Base-by-base conservation (phyloP, 2,113 vertebrate species). In the Brienomyrus longianalis region DNA sequence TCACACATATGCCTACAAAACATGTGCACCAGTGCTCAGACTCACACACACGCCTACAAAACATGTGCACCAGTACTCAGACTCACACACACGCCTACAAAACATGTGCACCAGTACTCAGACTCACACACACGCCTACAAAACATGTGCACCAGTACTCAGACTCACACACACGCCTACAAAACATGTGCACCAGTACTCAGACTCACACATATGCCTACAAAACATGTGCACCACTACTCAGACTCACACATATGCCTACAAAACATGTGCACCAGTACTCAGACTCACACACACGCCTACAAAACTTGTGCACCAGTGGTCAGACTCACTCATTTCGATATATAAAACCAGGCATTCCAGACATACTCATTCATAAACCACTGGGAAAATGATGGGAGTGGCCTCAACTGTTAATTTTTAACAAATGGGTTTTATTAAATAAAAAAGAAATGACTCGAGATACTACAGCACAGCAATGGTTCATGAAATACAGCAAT, bases 401-500 rank as follows among this genome's bases (percentile, higher is more conserved):
- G 19, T 35, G 48, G n/a, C 19, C 85, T 35, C 7, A 54, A 56
- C 15, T 27, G 84, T 39, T 66, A 59, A 62, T n/a, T 88, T 62
- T 88, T 17, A 47, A 88, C 48, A 86, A 86, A 52, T 62, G 87
- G 31, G 17, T 88, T 62, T 66, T 35, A 35, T 88, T 45, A 88
- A 88, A 88, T 10, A 3, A 19, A 52, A 52, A 51, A 52, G 52
- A 52, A 48, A 47, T 9, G 0, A 21, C 50, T 52, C 5, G 15
- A 54, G 85, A 51, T 52, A 52, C 27, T 23, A 11, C 45, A 84
- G 45, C 43, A 87, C 5, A 2, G 50, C 85, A 87, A 87, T 3
- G 5, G 11, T 87, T n/a, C 31, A 66, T 51, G 31, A 88, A 66
- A 39, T 27, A 56, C 59, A 59, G 43, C 56, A 88, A 39, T 59